Percentiles rank a stretch among this genome's conserved stretches.
Evolutionary conservation across 1,140 invertebrate species (phyloP).

Genomic region (Heliothis virescens): DNA sequence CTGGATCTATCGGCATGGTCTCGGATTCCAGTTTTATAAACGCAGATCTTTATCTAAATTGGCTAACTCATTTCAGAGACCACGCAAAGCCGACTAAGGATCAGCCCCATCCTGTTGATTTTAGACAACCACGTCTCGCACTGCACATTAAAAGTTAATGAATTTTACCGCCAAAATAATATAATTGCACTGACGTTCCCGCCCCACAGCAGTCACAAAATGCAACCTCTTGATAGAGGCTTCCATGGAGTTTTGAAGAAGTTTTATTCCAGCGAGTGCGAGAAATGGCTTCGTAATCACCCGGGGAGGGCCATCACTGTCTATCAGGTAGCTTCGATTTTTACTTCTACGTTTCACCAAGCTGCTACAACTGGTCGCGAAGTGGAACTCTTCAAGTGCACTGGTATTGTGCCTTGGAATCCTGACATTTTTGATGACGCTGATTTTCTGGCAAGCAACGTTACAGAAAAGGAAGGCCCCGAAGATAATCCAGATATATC

Average conservation of each 20-base stretch:
- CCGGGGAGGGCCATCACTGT: not conserved
- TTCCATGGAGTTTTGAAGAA: conserved; percentile 10
- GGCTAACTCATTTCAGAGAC: conserved; percentile 1
- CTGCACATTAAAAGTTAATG: not conserved
- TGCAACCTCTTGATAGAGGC: conserved; percentile 7
- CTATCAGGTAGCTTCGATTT: conserved; percentile 7
- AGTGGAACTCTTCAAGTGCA: conserved; percentile 23
- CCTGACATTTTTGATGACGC: conserved; percentile 16
- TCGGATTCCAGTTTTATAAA: conserved; percentile 62
- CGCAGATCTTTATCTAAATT: not conserved
- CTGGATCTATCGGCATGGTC: conserved; percentile 54
- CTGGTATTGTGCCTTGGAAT: conserved; percentile 23
- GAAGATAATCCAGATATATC: not conserved
- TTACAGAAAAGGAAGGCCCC: conserved; percentile 9
- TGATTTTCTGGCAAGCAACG: conserved; percentile 12
- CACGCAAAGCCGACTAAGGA: conserved; percentile 9
- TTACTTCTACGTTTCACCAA: not conserved
- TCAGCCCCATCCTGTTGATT: not conserved
- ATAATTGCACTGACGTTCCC: conserved; percentile 22
- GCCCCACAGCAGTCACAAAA: conserved; percentile 1
- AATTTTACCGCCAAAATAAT: not conserved
- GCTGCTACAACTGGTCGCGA: conserved; percentile 9
- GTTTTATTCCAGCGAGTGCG: conserved; percentile 11
- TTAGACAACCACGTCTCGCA: conserved; percentile 19
- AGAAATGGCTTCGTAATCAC: conserved; percentile 22